phyloP scores from a whole-genome alignment of 2,797 vertebrate species.

The Gallinago stenura region DNA sequence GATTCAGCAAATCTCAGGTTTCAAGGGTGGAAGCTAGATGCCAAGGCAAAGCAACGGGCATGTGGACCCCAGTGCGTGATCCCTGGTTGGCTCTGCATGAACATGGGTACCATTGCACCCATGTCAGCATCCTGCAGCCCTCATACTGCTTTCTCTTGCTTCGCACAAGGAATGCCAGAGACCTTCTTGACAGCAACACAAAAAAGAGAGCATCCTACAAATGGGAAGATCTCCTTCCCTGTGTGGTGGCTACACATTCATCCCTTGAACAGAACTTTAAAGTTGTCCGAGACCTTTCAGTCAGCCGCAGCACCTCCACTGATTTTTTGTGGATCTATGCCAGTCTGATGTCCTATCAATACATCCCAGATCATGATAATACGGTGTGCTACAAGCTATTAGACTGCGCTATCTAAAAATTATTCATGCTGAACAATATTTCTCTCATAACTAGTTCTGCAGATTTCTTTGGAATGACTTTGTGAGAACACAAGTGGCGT shows the following conservation, averaged over 20 bases:
- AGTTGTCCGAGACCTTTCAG: neutral
- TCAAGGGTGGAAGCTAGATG: neutral
- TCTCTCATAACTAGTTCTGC: neutral
- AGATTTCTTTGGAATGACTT: neutral
- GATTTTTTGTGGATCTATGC: neutral
- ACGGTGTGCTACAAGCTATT: neutral
- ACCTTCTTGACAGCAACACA: neutral
- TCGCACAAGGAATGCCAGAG: neutral
- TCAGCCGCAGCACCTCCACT: neutral
- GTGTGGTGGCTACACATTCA: neutral
- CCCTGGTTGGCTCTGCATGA: rapidly evolving
- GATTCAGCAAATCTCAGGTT: neutral
- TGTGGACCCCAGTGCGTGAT: rapidly evolving
- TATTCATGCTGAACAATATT: neutral
- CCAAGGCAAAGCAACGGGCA: neutral
- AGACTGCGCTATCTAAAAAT: neutral
- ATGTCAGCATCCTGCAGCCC: neutral
- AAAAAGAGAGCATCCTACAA: neutral
- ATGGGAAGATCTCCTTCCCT: neutral
- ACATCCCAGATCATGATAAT: neutral
- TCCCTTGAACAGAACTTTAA: neutral
- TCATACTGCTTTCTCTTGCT: neutral
- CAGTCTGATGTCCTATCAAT: neutral
- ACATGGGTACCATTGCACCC: neutral
- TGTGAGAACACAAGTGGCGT: neutral